A percentile compares a stretch with the other conserved stretches of the same genome.
Conservation (phyloP, 2,113 vertebrate species). For the Bothrops jararaca region DNA sequence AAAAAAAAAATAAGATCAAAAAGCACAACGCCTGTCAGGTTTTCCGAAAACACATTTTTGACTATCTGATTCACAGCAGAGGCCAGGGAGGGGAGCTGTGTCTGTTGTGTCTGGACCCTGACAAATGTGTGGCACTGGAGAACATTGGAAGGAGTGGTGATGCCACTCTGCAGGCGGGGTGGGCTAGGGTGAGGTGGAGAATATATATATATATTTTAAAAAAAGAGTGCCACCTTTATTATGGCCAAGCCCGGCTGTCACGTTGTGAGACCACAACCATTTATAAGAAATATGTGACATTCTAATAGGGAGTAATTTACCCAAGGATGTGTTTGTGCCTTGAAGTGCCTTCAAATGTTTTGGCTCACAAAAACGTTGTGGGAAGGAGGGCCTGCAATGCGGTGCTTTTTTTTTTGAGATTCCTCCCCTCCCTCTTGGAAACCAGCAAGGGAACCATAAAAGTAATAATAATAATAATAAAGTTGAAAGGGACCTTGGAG, state of each 20-base stretch:
- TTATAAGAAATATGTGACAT: slow-evolving; percentile 84
- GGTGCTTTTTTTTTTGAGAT: slow-evolving; percentile 62
- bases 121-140: slow-evolving; percentile 59
- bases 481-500: too few species aligned
- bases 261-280: slow-evolving; percentile 74
- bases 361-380: slow-evolving; percentile 68
- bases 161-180: not conserved
- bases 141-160: slow-evolving; percentile 52
- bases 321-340: slow-evolving; percentile 80
- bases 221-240: slow-evolving; percentile 79
- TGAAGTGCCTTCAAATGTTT: slow-evolving; percentile 75
- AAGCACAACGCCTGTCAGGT: not conserved
- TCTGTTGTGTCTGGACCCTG: slow-evolving; percentile 47
- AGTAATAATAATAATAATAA: too few species aligned
- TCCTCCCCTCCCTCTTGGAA: slow-evolving; percentile 70
- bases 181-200: slow-evolving; percentile 42
- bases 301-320: slow-evolving; percentile 84
- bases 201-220: slow-evolving; percentile 68
- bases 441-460: not conserved
- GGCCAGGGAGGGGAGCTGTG: not conserved
- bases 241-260: slow-evolving; percentile 71
- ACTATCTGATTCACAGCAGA: not conserved
- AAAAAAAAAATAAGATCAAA: not conserved
- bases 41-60: not conserved
- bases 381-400: slow-evolving; percentile 71